Conservation (phyloP, 1,140 invertebrate genomes). For the Penaeus indicus region DNA sequence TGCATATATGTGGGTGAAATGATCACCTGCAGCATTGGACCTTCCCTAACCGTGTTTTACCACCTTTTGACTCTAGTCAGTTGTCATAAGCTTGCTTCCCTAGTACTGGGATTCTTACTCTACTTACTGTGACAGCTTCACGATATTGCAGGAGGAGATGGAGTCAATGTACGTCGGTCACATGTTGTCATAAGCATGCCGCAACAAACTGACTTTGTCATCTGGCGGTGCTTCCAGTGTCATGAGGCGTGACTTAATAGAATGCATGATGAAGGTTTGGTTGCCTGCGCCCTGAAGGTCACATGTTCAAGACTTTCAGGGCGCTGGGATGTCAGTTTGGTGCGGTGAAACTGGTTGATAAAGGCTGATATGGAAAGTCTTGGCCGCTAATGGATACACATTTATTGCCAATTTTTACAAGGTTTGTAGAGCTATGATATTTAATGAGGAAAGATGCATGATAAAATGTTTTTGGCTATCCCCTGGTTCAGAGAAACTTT, state of each 20-base stretch:
- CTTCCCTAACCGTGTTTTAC: constrained; percentile 49
- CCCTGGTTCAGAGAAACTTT: constrained; percentile 59
- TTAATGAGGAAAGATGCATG: constrained; percentile 63
- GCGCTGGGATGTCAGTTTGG: constrained; percentile 63
- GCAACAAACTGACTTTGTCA: constrained; percentile 63
- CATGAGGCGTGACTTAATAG: constrained; percentile 53
- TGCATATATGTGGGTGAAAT: constrained; percentile 33
- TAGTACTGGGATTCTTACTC: constrained; percentile 47
- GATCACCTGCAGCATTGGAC: constrained; percentile 47
- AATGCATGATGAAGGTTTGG: constrained; percentile 58
- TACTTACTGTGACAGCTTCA: constrained; percentile 50
- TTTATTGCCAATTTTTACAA: constrained; percentile 64
- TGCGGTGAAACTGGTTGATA: constrained; percentile 59
- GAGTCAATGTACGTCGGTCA: constrained; percentile 47
- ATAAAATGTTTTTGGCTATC: constrained; percentile 60
- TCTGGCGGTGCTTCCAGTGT: constrained; percentile 55
- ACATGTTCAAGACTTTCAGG: constrained; percentile 50
- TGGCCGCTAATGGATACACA: constrained; percentile 62
- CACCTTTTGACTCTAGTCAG: constrained; percentile 57
- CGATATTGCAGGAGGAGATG: constrained; percentile 37
- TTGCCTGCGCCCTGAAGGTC: constrained; percentile 59
- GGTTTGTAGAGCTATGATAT: constrained; percentile 62
- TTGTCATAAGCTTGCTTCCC: constrained; percentile 53
- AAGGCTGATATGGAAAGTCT: constrained; percentile 62
- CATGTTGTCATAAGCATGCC: constrained; percentile 48